These are phyloP conservation scores for Tubiluchus corallicola DNA, from an alignment of 2,888 invertebrate genomes.

Conservation along the genomic window DNA sequence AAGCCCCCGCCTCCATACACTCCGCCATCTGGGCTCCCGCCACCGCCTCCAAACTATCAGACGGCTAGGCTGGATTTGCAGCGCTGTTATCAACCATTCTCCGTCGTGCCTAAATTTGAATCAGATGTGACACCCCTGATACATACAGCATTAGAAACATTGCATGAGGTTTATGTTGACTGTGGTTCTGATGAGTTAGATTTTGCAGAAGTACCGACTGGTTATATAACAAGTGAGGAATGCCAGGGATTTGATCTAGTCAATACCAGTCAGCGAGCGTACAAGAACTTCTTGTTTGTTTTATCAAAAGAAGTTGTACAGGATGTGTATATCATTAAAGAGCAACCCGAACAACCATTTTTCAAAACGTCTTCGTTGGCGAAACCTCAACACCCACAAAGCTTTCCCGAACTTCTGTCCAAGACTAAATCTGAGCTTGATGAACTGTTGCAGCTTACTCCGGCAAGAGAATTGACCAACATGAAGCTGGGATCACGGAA, in stretches of 20 bases:
- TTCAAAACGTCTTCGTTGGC: slow-evolving; percentile 38
- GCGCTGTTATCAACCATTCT: not conserved
- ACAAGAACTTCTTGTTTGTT: slow-evolving; percentile 26
- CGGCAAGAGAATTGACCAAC: too few species aligned
- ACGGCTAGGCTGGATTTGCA: not conserved
- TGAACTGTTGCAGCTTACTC: too few species aligned
- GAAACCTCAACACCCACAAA: slow-evolving; percentile 25
- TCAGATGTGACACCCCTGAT: slow-evolving; percentile 18
- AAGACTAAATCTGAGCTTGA: too few species aligned
- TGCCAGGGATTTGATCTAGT: slow-evolving; percentile 9
- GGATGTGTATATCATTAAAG: slow-evolving; percentile 24
- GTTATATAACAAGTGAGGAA: slow-evolving; percentile 1
- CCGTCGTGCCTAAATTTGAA: slow-evolving; percentile 15
- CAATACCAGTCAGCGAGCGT: slow-evolving; percentile 20
- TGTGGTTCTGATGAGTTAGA: slow-evolving; percentile 17
- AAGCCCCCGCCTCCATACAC: slow-evolving; percentile 57
- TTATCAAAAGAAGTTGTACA: slow-evolving; percentile 25
- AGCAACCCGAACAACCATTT: slow-evolving; percentile 15
- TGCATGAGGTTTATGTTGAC: slow-evolving; percentile 17
- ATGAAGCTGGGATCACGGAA: slow-evolving; percentile 45
- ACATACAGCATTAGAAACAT: slow-evolving; percentile 19
- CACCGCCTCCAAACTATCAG: not conserved
- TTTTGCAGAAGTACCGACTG: slow-evolving; percentile 16
- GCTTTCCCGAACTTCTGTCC: slow-evolving; percentile 16
- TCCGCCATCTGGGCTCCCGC: slow-evolving; percentile 32